A percentile compares a stretch with the other conserved stretches of the same genome.
These are phyloP conservation scores for Emydocephalus ijimae DNA, from an alignment of 2,113 vertebrate species.

Conservation along the genomic window DNA sequence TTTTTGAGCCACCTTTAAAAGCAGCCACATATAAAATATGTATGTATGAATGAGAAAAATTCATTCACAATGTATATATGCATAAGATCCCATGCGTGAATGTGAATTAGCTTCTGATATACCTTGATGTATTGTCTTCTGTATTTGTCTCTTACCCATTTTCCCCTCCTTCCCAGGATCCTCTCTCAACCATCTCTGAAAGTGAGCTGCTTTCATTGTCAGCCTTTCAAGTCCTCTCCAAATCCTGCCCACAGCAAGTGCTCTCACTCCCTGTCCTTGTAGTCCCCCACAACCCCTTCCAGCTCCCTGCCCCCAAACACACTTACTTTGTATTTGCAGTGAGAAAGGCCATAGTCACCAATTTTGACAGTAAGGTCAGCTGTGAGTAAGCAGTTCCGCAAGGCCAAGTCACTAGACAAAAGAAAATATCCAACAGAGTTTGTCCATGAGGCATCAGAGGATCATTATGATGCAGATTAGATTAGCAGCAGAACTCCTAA, in stretches of 20 bases:
- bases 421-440: conserved; percentile 31
- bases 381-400: conserved; percentile 91
- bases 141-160: not conserved
- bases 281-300: not conserved
- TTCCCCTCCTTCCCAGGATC: not conserved
- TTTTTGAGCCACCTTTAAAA: not conserved
- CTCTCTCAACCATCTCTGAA: not conserved
- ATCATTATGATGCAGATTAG: not conserved
- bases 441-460: not conserved
- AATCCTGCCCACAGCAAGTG: not conserved
- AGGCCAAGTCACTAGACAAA: conserved; percentile 84
- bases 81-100: not conserved
- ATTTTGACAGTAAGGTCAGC: conserved; percentile 92
- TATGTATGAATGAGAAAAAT: not conserved
- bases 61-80: not conserved
- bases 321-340: conserved; percentile 91
- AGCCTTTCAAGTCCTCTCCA: not conserved
- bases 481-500: not conserved
- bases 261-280: not conserved
- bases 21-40: not conserved
- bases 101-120: conserved; percentile 12
- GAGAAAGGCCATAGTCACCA: conserved; percentile 92
- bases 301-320: not conserved
- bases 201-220: not conserved
- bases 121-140: not conserved